Evolutionary conservation across 2,113 vertebrate species (phyloP).

Genomic region (Spea bombifrons): DNA sequence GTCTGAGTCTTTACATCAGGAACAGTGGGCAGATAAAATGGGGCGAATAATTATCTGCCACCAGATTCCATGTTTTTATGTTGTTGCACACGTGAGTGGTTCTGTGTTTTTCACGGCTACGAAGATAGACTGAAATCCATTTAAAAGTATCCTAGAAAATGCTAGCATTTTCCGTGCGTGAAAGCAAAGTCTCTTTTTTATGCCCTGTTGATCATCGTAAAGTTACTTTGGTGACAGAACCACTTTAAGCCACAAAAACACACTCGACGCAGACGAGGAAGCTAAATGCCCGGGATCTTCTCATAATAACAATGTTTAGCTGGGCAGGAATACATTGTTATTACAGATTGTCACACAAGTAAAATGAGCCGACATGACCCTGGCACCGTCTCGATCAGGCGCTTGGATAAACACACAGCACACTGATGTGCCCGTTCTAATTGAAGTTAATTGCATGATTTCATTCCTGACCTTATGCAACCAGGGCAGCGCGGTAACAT

Average conservation of each 20-base stretch:
- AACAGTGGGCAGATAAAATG: too few species aligned
- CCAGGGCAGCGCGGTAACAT: background rate
- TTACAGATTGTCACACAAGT: slow-evolving; percentile 1
- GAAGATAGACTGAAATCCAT: too few species aligned
- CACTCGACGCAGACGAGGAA: background rate
- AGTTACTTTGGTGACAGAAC: background rate
- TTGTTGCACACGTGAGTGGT: too few species aligned
- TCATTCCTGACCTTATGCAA: background rate
- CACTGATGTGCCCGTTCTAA: slow-evolving; percentile 16
- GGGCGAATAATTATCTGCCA: too few species aligned
- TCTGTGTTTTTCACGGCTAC: too few species aligned
- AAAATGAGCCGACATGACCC: slow-evolving; percentile 1
- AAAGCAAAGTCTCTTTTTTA: too few species aligned
- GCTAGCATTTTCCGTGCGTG: too few species aligned
- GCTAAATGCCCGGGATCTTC: background rate
- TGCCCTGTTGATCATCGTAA: too few species aligned
- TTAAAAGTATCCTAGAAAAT: too few species aligned
- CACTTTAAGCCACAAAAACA: background rate
- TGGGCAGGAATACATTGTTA: background rate
- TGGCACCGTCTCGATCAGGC: slow-evolving; percentile 1
- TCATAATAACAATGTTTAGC: slow-evolving; percentile 9
- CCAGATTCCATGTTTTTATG: too few species aligned
- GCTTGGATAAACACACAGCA: slow-evolving; percentile 11
- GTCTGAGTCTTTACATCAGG: too few species aligned
- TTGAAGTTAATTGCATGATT: slow-evolving; percentile 9